phyloP scores from a whole-genome alignment of 2,797 vertebrate species.

The Artibeus lituratus region DNA sequence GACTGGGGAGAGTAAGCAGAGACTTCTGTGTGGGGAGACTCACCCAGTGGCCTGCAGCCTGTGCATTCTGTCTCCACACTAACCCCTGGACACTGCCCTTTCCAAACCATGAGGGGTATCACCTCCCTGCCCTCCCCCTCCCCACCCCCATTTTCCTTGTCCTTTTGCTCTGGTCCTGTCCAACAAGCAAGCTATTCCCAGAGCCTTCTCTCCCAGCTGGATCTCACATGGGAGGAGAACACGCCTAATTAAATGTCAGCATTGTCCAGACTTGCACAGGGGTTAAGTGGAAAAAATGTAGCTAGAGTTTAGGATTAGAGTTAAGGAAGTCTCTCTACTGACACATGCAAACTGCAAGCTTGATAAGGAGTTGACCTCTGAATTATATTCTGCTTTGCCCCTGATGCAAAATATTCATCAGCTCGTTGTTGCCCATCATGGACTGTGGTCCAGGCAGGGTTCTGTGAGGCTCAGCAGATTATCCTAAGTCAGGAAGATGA shows the following conservation, averaged over 20 bases:
- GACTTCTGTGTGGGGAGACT: neutral
- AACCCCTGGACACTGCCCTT: neutral
- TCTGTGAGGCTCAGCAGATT: neutral
- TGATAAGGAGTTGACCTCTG: neutral
- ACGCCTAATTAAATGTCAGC: neutral
- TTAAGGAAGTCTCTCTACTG: neutral
- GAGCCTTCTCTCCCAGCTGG: neutral
- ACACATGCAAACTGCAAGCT: neutral
- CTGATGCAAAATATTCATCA: neutral
- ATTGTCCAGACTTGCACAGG: neutral
- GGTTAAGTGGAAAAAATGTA: neutral
- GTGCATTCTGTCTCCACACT: neutral
- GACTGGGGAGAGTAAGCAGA: neutral
- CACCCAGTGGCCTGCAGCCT: neutral
- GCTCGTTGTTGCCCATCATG: neutral
- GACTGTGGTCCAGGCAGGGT: neutral
- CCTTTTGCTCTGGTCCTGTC: neutral
- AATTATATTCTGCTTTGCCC: neutral
- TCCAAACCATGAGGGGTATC: neutral
- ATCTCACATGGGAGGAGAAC: neutral
- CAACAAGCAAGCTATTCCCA: neutral
- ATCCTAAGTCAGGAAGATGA: neutral
- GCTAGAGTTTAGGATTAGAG: neutral
- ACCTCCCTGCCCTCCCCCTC: no score
- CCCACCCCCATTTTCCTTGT: rapidly evolving